Base-by-base conservation (phyloP, 2,113 vertebrate genomes). In the Anolis carolinensis region DNA sequence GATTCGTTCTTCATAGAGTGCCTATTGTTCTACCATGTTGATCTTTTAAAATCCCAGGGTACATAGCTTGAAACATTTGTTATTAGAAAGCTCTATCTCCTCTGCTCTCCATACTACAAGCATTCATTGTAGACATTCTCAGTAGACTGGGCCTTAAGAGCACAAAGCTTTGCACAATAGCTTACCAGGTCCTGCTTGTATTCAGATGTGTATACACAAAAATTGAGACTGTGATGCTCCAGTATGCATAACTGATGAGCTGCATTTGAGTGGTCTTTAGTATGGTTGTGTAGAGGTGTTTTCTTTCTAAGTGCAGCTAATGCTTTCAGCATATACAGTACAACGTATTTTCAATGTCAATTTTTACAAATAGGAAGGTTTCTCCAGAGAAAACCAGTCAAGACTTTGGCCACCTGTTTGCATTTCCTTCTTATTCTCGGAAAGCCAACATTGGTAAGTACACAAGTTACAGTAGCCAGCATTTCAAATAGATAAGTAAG, bases 361-460 rank as follows among this genome's bases (percentile, higher is more conserved):
- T 89, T 85, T 93, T 25, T 75, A 84, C 80, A 90, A 59, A 25
- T 85, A 98, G 98, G 88, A 96, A 97, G 86, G 77, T 70, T 16
- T 95, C 97, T 73, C 96, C 95, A 93, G 94, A 95, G 50, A 97
- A 97, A 94, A 98, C 97, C 88, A 95, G 94, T 88, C 96, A 97
- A 92, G 96, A 97, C 80, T 96, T 95, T 92, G 95, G 95, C 55
- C 95, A 92, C 88, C 95, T 97, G 44, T 97, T 97, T 90, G 96
- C 96, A 86, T 97, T 97, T 90, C 95, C 97, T 0, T 96, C 96
- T 62, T 98, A 97, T 85, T 97, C 96, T 62, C 98, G 98, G 92
- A 98, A 98, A 93, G 96, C 95, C 84, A 97, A 98, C 84, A 98
- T 99, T 18, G 98, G 98, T 99, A 95, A 96, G 97, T 79, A 86